Evolutionary conservation across 2,113 vertebrate genomes (phyloP), one percentile per base, ranked within the genome.

Genomic region (Phocoena phocoena): DNA sequence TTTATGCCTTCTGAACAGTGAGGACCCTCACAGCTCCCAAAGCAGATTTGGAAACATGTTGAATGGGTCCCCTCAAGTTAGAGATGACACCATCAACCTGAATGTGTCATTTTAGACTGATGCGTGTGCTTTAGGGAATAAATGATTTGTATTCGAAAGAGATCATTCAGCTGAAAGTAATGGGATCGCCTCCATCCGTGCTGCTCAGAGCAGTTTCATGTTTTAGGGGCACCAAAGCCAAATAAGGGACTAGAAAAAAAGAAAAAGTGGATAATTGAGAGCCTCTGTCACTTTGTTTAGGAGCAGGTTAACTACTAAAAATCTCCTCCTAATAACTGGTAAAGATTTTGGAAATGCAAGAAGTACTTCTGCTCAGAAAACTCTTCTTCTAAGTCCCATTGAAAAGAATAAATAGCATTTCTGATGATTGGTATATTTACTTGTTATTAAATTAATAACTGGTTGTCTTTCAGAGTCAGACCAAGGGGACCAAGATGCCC

Each of bases 61-160:
- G 14, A 55, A 53, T 41, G 71, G 67, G 41, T 96, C 5, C 60
- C 95, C 88, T 93, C 1, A 0, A 0, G 0, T 88, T 87, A 97
- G 63, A 68, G 60, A 96, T 50, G 88, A 74, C 83, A 77, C 0
- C 63, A 0, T 92, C 65, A 26, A 36, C 95, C 94, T 83, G 8
- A 11, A 76, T 14, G 55, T 89, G 93, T 88, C 94, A 17, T 58
- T 96, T 17, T 62, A 73, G 81, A 93, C 3, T 3, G 60, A 67
- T 79, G 79, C 25, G 13, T 83, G 11, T 93, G 96, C 73, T 95
- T 67, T 83, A 74, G 95, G 97, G 97, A 97, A 86, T 23, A 90
- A 94, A 81, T 33, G 58, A 62, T 82, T 95, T 79, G 50, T 63
- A 5, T 41, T 90, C 25, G 33, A 94, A 53, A 44, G 58, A 91